Evolutionary conservation across 2,113 vertebrate genomes (phyloP).

Genomic region (Dolichallabes microphthalmus): DNA sequence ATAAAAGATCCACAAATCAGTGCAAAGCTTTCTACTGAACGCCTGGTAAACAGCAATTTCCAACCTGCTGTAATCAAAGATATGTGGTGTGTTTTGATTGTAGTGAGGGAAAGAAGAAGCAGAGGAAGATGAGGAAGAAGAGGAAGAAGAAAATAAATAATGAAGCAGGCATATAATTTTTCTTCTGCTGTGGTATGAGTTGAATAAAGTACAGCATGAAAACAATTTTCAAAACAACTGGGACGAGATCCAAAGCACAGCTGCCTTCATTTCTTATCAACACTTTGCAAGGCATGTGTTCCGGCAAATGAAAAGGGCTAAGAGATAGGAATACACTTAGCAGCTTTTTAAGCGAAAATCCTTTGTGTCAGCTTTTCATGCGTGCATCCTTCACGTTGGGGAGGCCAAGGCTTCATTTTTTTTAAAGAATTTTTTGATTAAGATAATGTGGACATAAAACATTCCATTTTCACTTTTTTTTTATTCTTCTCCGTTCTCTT

Average conservation of each 20-base stretch:
- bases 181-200: constrained; percentile 24
- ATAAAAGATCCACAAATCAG: constrained; percentile 42
- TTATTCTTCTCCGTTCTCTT: neutral
- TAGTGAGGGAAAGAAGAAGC: neutral
- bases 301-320: constrained; percentile 12
- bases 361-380: constrained; percentile 41
- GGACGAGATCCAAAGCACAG: constrained; percentile 43
- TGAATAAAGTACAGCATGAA: constrained; percentile 47
- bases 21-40: constrained; percentile 6
- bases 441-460: constrained; percentile 45
- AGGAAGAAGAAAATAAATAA: neutral
- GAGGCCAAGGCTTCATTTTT: constrained; percentile 26
- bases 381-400: constrained; percentile 10
- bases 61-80: constrained; percentile 51
- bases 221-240: constrained; percentile 37
- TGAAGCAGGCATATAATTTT: neutral
- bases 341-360: constrained; percentile 33
- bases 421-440: constrained; percentile 26
- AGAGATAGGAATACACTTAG: constrained; percentile 42
- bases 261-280: constrained; percentile 53
- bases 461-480: constrained; percentile 12
- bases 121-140: neutral
- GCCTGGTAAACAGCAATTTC: constrained; percentile 51
- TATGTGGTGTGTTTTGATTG: constrained; percentile 45
- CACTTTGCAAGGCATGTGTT: constrained; percentile 41